phyloP scores from a whole-genome alignment of 2,888 invertebrate species.

The Aleiodes leptofemur region DNA sequence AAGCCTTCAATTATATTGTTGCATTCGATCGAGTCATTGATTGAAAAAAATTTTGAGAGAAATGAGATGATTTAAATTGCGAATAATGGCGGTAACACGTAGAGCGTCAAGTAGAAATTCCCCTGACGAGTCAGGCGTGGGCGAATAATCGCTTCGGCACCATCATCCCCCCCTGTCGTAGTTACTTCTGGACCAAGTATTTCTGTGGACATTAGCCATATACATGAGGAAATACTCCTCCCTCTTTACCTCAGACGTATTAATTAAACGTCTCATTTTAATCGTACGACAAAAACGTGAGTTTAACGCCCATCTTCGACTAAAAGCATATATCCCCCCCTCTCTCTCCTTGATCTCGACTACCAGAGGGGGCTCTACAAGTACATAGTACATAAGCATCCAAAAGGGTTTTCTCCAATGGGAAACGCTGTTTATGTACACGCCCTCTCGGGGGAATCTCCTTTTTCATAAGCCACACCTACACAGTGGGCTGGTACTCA shows the following conservation, averaged over 20 bases:
- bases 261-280: constrained; percentile 75
- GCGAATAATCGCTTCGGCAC: background rate
- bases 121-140: constrained; percentile 19
- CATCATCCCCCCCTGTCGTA: background rate
- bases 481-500: constrained; percentile 23
- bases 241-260: constrained; percentile 71
- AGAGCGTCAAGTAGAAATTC: constrained; percentile 20
- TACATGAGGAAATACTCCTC: constrained; percentile 37
- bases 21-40: background rate
- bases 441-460: constrained; percentile 30
- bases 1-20: constrained; percentile 9
- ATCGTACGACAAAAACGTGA: constrained; percentile 67
- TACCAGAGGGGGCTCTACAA: constrained; percentile 29
- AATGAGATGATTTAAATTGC: background rate
- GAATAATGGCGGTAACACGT: constrained; percentile 1
- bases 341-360: constrained; percentile 35
- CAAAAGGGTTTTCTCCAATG: constrained; percentile 48
- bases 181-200: background rate
- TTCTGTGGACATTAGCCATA: constrained; percentile 13
- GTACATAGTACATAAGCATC: background rate
- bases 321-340: constrained; percentile 59
- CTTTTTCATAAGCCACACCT: constrained; percentile 38
- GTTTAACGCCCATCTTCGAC: constrained; percentile 71
- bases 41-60: background rate
- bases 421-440: background rate